Conservation (phyloP, 2,797 vertebrate genomes). For the Smutsia gigantea region DNA sequence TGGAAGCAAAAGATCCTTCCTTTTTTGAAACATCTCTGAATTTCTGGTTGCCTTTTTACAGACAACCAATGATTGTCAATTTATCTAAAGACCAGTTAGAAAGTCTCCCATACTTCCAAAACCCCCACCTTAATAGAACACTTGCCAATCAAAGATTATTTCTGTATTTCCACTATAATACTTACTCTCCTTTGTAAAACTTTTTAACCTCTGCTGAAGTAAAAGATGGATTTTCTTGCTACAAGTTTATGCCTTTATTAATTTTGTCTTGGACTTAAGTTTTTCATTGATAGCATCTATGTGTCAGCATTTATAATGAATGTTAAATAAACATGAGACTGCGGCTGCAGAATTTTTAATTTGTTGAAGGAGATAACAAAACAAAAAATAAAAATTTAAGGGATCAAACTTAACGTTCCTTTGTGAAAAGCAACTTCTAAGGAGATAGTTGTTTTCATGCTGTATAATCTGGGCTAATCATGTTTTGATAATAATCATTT, state of each 20-base stretch:
- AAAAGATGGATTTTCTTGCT: not conserved
- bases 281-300: not conserved
- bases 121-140: not conserved
- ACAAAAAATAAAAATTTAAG: constrained; percentile 28
- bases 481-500: not conserved
- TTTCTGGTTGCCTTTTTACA: not conserved
- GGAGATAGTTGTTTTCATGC: not conserved
- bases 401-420: not conserved
- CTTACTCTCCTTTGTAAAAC: constrained; percentile 16
- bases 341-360: not conserved
- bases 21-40: not conserved
- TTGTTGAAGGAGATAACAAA: not conserved
- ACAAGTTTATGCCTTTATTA: not conserved
- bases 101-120: not conserved
- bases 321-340: not conserved
- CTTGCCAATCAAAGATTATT: not conserved
- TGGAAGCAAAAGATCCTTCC: not conserved
- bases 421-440: not conserved
- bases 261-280: constrained; percentile 28
- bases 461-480: not conserved
- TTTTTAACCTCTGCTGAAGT: not conserved
- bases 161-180: constrained; percentile 1
- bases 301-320: not conserved
- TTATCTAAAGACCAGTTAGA: constrained; percentile 15
- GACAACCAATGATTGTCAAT: not conserved